phyloP scores from a whole-genome alignment of 2,797 vertebrate species.

The Parauchenoglanis ngamensis region DNA sequence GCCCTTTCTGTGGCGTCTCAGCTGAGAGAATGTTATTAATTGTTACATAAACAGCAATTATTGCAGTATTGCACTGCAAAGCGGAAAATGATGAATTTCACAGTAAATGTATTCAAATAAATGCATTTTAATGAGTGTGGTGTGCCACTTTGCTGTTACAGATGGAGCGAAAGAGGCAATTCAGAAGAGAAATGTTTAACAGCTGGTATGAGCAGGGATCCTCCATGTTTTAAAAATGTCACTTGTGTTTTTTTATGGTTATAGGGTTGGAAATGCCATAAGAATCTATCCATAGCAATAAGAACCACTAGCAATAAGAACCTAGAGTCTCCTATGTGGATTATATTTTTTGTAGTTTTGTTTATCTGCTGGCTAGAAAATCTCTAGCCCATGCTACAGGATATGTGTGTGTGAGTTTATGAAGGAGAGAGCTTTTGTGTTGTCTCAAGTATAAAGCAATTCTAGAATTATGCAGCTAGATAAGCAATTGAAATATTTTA shows the following conservation, averaged over 20 bases:
- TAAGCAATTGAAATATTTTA: not conserved
- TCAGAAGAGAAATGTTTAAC: conserved; percentile 30
- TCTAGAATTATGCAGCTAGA: not conserved
- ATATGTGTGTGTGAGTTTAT: not conserved
- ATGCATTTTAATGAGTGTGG: conserved; percentile 60
- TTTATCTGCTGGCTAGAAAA: conserved; percentile 23
- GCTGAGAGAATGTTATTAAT: conserved; percentile 66
- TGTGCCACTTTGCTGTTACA: conserved; percentile 46
- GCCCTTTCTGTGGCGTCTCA: conserved; percentile 67
- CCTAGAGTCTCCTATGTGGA: not conserved
- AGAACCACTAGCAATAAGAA: not conserved
- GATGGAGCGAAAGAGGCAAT: conserved; percentile 21
- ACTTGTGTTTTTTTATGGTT: conserved; percentile 1
- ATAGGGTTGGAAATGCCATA: conserved; percentile 10
- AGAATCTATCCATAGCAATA: not conserved
- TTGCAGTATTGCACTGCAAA: conserved; percentile 61
- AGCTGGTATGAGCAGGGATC: conserved; percentile 30
- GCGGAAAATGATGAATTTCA: conserved; percentile 67
- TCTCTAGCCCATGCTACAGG: not conserved
- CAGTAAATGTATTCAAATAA: conserved; percentile 63
- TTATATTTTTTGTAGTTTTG: not conserved
- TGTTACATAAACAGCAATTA: conserved; percentile 66
- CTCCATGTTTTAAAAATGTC: conserved; percentile 26
- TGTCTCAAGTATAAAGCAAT: not conserved
- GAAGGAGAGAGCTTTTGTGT: not conserved